These are phyloP conservation scores for Holacanthus passer DNA, from an alignment of 2,113 vertebrate genomes.

Conservation along the genomic window DNA sequence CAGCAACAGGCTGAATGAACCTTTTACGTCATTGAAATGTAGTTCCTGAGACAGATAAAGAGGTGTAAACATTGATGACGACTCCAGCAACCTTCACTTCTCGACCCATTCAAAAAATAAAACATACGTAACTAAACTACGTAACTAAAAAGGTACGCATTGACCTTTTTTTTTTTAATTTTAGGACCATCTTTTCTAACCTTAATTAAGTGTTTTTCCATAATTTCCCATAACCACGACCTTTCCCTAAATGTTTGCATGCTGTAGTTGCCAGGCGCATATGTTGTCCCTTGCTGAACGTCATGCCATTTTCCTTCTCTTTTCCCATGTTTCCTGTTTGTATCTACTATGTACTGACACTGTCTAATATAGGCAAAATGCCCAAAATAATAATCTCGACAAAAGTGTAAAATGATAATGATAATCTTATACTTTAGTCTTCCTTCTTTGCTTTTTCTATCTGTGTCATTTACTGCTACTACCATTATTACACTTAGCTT, in stretches of 20 bases:
- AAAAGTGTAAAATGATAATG: neutral
- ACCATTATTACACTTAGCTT: neutral
- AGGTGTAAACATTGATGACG: neutral
- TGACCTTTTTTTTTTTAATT: neutral
- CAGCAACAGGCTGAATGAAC: too few species aligned
- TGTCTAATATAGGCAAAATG: neutral
- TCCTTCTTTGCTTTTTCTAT: neutral
- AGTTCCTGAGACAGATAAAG: too few species aligned
- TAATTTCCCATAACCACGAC: too few species aligned
- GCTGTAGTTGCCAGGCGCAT: neutral
- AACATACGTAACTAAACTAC: neutral
- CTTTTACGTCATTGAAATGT: too few species aligned
- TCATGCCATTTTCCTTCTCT: neutral
- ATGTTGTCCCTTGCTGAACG: neutral
- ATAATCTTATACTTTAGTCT: neutral
- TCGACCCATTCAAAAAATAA: neutral
- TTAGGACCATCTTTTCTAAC: neutral
- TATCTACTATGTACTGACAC: neutral
- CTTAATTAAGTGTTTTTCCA: neutral
- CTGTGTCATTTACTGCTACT: neutral
- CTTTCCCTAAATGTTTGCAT: neutral
- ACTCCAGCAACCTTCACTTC: neutral
- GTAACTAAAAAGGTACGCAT: neutral
- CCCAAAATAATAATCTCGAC: neutral
- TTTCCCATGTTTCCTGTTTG: neutral